Base-by-base conservation (phyloP, 2,113 vertebrate species). In the Archocentrus centrarchus region DNA sequence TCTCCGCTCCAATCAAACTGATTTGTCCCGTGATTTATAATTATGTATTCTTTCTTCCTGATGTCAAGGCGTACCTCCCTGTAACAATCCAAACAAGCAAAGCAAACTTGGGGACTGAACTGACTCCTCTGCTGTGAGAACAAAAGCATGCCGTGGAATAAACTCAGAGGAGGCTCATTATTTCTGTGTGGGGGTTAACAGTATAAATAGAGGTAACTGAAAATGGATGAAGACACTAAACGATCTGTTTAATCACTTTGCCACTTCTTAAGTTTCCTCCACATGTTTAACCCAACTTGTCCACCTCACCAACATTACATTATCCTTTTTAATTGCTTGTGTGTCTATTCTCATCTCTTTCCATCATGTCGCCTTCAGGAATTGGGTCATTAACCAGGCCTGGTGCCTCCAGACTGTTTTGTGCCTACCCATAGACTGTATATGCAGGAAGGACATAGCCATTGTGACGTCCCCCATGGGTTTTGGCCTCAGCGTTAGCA, bases 321-420 rank as follows among this genome's bases (percentile, higher is more conserved):
- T 59, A 82, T 85, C 5, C 64, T 75, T 81, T 70, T 79, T 93
- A 94, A 93, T 91, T 90, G 87, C 59, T 70, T 77, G 81, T 83
- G 44, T 88, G 75, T 88, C 59, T 82, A 59, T 4, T 4, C 17
- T 5, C 35, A 15, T 10, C 37, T 79, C 20, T 58, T 59, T 59
- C 79, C 59, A 61, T 82, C 3, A 9, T 53, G n/a, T 17, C 68
- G 41, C 90, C 84, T 79, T 59, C 57, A 53, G 84, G 63, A 80
- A 88, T 85, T 27, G 80, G 62, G 35, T 61, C 82, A 81, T 89
- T 88, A 89, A 63, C 55, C 35, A 15, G 50, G 79, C 41, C 30
- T 35, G 27, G 39, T 27, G 50, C 77, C 64, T 88, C 76, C 50
- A 79, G n/a, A 88, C 79, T 86, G 66, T 88, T 88, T 63, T 50